Evolutionary conservation across 2,888 invertebrate species (phyloP).

Genomic region (Amphipyra tragopoginis): DNA sequence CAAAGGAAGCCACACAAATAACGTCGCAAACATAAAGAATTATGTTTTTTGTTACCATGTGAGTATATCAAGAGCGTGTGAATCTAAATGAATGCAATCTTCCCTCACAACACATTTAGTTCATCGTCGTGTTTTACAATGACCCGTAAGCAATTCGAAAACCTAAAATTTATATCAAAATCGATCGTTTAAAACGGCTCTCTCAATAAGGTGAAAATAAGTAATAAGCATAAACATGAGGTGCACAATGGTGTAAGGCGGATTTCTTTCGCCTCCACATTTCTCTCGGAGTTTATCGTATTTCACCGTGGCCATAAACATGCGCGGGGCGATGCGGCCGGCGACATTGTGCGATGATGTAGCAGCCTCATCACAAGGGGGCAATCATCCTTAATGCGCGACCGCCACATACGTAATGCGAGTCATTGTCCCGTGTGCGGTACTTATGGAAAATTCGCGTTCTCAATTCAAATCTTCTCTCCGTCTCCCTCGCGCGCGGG

Average conservation of each 20-base stretch:
- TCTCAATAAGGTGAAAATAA: conserved; percentile 85
- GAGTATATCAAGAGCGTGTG: conserved; percentile 56
- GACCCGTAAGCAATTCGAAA: conserved; percentile 64
- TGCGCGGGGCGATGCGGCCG: conserved; percentile 80
- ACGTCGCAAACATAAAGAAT: conserved; percentile 47
- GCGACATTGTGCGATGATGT: conserved; percentile 89
- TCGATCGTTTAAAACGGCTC: conserved; percentile 75
- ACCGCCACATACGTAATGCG: conserved; percentile 90
- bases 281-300: conserved; percentile 86
- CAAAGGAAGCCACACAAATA: conserved; percentile 57
- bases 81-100: conserved; percentile 57
- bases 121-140: conserved; percentile 60
- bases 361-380: conserved; percentile 89
- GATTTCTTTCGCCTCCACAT: conserved; percentile 87
- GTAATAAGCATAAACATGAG: conserved; percentile 87
- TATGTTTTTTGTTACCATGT: conserved; percentile 47
- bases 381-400: conserved; percentile 89
- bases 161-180: conserved; percentile 72
- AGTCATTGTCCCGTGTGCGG: conserved; percentile 89
- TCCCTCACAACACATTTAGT: conserved; percentile 39
- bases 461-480: conserved; percentile 89
- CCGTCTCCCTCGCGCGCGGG: conserved; percentile 89
- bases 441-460: conserved; percentile 90
- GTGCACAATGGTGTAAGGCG: conserved; percentile 81
- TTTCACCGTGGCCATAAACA: conserved; percentile 86